phyloP scores from a whole-genome alignment of 2,888 invertebrate genomes.

The Drosophila parthenogenetica region DNA sequence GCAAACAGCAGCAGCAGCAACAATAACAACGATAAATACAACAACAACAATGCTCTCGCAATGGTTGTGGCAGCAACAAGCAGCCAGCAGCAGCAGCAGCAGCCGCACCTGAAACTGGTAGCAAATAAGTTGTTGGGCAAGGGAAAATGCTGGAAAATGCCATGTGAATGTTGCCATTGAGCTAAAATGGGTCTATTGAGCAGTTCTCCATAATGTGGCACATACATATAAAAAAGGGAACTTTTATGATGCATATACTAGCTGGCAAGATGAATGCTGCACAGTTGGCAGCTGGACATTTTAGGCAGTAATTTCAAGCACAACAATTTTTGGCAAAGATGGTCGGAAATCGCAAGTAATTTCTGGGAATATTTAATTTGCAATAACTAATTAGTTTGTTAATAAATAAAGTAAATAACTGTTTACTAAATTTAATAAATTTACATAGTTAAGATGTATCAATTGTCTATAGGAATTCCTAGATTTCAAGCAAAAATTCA shows the following conservation, averaged over 20 bases:
- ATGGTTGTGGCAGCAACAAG: conserved; percentile 62
- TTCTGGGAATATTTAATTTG: no score
- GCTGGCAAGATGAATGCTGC: no score
- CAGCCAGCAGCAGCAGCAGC: conserved; percentile 62
- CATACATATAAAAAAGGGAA: background rate
- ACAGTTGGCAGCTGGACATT: no score
- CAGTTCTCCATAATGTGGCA: conserved; percentile 29
- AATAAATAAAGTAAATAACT: no score
- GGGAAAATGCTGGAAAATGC: conserved; percentile 1
- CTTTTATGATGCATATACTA: conserved; percentile 1
- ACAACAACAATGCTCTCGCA: conserved; percentile 4
- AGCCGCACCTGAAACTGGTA: conserved; percentile 71
- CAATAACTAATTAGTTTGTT: no score
- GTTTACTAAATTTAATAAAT: no score
- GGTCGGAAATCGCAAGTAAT: no score
- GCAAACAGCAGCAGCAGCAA: conserved; percentile 40
- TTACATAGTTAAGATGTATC: no score
- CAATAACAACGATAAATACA: conserved; percentile 37
- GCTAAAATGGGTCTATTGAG: conserved; percentile 37
- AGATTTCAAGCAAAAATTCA: no score
- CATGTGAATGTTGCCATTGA: conserved; percentile 40
- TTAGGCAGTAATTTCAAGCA: no score
- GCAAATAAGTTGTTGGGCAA: conserved; percentile 34
- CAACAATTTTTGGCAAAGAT: no score
- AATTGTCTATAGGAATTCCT: no score